Conservation (phyloP, 2,113 vertebrate species). For the Platycercus adscitus region DNA sequence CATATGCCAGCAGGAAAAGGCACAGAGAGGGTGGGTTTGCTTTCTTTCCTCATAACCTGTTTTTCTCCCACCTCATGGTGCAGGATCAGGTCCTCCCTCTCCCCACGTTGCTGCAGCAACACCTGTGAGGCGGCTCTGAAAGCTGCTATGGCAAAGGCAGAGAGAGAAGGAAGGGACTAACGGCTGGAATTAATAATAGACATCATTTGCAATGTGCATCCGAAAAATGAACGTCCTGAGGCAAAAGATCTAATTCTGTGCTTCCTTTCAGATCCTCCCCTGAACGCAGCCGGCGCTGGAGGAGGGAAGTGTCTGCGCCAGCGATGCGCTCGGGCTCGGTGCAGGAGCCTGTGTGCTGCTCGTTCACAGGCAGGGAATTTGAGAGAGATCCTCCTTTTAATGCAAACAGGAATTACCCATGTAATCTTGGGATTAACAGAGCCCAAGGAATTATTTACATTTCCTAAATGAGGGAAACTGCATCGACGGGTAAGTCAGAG, state of each 20-base stretch:
- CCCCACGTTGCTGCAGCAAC: neutral
- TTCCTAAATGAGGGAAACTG: constrained; percentile 40
- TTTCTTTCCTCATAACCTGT: neutral
- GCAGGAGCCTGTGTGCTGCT: neutral
- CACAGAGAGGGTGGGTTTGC: neutral
- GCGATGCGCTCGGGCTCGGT: neutral
- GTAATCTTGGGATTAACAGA: constrained; percentile 51
- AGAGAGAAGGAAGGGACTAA: neutral
- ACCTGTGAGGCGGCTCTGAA: neutral
- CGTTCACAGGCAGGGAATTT: constrained; percentile 39
- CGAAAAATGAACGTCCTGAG: neutral
- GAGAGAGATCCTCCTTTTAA: constrained; percentile 37
- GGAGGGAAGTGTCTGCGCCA: neutral
- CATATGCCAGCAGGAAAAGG: neutral
- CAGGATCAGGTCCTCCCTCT: neutral
- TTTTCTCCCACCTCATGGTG: neutral
- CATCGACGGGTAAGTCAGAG: neutral
- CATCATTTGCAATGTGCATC: neutral
- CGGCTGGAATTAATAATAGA: neutral
- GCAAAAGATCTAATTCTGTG: constrained; percentile 21
- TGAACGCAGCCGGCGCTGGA: neutral
- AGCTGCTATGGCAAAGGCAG: neutral
- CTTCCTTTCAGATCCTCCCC: neutral
- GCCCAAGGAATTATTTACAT: constrained; percentile 56
- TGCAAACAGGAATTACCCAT: constrained; percentile 46